Conservation (phyloP, 2,888 invertebrate genomes). For the Cheiracanthium punctorium region DNA sequence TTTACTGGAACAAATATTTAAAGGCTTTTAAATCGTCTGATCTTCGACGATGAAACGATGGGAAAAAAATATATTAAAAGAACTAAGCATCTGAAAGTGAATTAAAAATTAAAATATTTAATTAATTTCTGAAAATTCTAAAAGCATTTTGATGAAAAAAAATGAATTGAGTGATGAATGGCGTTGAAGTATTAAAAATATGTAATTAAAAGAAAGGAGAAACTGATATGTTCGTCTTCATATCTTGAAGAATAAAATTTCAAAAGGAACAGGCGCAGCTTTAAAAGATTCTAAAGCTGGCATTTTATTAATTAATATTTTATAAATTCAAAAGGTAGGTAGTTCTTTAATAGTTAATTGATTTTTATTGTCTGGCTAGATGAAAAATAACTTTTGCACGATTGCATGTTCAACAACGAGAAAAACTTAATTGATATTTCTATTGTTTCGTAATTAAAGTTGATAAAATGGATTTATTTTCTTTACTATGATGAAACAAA, state of each 20-base stretch:
- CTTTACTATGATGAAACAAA: no score
- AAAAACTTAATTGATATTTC: no score
- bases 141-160: not conserved
- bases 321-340: not conserved
- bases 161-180: not conserved
- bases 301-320: not conserved
- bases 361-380: not conserved
- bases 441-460: no score
- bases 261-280: not conserved
- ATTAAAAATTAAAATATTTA: not conserved
- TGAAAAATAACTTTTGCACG: no score
- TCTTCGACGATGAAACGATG: no score
- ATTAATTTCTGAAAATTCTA: not conserved
- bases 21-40: no score
- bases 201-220: not conserved
- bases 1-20: no score
- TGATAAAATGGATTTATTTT: no score
- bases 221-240: not conserved
- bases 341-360: not conserved
- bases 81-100: not conserved
- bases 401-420: no score
- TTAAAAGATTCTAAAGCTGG: not conserved
- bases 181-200: not conserved
- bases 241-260: not conserved
- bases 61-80: no score